Percentiles rank a stretch among this genome's conserved stretches.
These are phyloP conservation scores for Orthosia gothica DNA, from an alignment of 2,888 invertebrate species.

Conservation along the genomic window DNA sequence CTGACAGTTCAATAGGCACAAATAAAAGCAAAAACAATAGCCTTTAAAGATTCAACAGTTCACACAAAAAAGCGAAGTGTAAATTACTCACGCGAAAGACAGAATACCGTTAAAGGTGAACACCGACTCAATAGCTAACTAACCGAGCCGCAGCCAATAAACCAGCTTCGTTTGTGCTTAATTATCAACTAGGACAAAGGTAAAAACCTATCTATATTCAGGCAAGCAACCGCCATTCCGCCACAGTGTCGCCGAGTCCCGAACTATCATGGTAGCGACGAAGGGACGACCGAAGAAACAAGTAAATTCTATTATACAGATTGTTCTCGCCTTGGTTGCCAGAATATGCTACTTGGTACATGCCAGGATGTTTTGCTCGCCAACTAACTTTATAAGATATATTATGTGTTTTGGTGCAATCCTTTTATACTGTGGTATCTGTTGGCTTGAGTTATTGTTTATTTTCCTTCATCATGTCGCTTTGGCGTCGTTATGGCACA, in stretches of 20 bases:
- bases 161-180: constrained; percentile 60
- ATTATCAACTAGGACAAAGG: constrained; percentile 66
- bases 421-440: constrained; percentile 83
- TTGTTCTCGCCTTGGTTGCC: constrained; percentile 89
- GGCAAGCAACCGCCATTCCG: constrained; percentile 68
- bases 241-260: constrained; percentile 73
- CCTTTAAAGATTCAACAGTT: constrained; percentile 31
- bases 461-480: constrained; percentile 76
- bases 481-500: constrained; percentile 62
- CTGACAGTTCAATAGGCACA: background rate
- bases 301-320: constrained; percentile 88
- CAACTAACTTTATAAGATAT: constrained; percentile 89
- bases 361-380: constrained; percentile 84
- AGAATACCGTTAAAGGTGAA: constrained; percentile 46
- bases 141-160: constrained; percentile 54
- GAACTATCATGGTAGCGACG: constrained; percentile 72
- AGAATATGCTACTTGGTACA: constrained; percentile 80
- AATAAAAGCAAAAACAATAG: constrained; percentile 1
- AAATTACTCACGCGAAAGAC: constrained; percentile 34
- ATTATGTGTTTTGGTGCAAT: constrained; percentile 86
- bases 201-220: constrained; percentile 67
- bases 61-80: constrained; percentile 34
- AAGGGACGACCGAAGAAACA: constrained; percentile 76
- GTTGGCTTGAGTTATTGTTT: constrained; percentile 82
- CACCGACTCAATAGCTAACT: constrained; percentile 45